Conservation (phyloP, 2,113 vertebrate species). For the Syngnathoides biaculeatus region DNA sequence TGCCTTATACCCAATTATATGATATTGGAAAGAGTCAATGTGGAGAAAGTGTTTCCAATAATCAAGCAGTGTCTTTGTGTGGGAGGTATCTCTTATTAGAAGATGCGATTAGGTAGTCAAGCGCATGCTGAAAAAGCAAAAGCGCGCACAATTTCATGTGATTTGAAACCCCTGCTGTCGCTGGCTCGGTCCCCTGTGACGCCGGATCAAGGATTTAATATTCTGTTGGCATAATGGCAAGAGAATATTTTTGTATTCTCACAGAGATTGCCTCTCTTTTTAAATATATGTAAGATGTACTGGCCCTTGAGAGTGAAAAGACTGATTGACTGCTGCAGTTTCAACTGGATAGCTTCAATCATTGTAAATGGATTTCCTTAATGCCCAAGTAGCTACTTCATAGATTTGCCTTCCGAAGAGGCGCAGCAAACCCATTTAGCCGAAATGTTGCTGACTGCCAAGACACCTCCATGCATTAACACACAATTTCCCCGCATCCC, state of each 20-base stretch:
- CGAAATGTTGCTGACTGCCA: constrained; percentile 61
- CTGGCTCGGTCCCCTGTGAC: constrained; percentile 3
- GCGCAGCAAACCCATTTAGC: constrained; percentile 66
- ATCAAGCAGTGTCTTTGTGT: constrained; percentile 6
- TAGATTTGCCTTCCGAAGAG: constrained; percentile 57
- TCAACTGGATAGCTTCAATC: constrained; percentile 73
- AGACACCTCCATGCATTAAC: constrained; percentile 40
- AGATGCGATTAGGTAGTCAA: constrained; percentile 4
- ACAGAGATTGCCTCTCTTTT: constrained; percentile 47
- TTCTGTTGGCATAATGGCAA: constrained; percentile 23
- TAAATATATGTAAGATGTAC: constrained; percentile 33
- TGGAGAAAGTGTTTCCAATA: background rate
- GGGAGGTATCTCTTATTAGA: constrained; percentile 12
- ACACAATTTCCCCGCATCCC: constrained; percentile 23
- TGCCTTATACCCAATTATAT: background rate
- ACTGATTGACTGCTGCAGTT: constrained; percentile 62
- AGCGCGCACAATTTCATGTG: constrained; percentile 5
- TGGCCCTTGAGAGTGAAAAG: constrained; percentile 56
- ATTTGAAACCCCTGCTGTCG: constrained; percentile 16
- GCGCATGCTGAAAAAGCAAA: constrained; percentile 9
- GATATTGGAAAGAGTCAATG: background rate
- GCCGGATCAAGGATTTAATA: constrained; percentile 21
- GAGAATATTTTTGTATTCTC: constrained; percentile 26
- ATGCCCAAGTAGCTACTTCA: constrained; percentile 69
- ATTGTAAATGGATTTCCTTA: constrained; percentile 71